Evolutionary conservation across 2,113 vertebrate genomes (phyloP).

Genomic region (Sarotherodon lohbergeri): DNA sequence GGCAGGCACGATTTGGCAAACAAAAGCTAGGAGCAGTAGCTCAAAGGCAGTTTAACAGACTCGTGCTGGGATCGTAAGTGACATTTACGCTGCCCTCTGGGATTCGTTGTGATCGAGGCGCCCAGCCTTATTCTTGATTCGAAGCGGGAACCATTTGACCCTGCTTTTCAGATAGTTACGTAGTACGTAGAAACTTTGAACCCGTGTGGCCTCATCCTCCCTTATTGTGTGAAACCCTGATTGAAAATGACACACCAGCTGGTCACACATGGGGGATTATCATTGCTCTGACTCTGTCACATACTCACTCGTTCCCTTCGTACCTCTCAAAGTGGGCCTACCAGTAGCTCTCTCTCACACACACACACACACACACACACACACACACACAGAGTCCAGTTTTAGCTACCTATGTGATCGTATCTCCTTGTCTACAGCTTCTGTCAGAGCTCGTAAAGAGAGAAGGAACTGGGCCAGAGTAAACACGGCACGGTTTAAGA

Average conservation of each 20-base stretch:
- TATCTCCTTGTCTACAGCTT: neutral
- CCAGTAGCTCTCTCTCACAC: too few relatives aligned
- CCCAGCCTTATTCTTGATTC: neutral
- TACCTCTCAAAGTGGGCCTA: neutral
- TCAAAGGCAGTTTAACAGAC: constrained; percentile 2
- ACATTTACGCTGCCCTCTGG: constrained; percentile 15
- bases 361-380: too few relatives aligned
- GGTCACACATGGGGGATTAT: neutral
- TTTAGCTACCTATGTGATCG: neutral
- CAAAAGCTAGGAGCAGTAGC: neutral
- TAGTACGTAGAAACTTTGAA: neutral
- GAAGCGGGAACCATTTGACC: neutral
- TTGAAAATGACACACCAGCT: neutral
- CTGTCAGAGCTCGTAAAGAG: constrained; percentile 4
- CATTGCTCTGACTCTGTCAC: neutral
- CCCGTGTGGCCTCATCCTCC: neutral
- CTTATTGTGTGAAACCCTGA: neutral
- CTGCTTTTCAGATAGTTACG: neutral
- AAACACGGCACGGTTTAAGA: neutral
- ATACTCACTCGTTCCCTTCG: neutral
- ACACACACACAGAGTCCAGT: neutral
- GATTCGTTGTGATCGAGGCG: neutral
- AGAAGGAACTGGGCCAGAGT: neutral
- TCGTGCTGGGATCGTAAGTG: neutral
- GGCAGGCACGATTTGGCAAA: constrained; percentile 26